Conservation (phyloP, 2,113 vertebrate genomes). For the Rhynchomys soricoides region DNA sequence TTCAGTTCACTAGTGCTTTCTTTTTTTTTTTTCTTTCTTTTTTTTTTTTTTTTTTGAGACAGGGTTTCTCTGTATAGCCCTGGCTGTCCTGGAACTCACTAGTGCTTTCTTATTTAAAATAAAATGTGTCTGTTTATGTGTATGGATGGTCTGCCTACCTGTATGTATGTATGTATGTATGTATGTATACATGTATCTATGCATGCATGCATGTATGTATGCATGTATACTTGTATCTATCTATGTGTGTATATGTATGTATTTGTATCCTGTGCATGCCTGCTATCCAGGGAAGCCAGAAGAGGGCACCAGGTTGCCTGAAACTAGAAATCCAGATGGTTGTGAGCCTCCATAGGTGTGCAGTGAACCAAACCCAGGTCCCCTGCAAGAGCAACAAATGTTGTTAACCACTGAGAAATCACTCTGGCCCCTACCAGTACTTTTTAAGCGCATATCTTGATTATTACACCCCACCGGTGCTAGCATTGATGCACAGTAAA, state of each 20-base stretch:
- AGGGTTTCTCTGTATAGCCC: too few species aligned
- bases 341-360: too few species aligned
- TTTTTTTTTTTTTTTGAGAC: too few species aligned
- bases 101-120: background rate
- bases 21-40: too few species aligned
- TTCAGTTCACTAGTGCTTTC: background rate
- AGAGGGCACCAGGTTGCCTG: background rate
- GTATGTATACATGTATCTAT: background rate
- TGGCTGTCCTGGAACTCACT: too few species aligned
- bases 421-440: too few species aligned
- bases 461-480: background rate
- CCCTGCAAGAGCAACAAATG: background rate
- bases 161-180: background rate
- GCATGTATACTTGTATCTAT: fast-evolving
- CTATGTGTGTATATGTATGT: background rate
- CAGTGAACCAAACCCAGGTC: background rate
- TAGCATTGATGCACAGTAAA: background rate
- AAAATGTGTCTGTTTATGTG: background rate
- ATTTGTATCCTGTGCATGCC: background rate
- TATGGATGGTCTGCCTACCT: background rate
- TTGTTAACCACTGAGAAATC: background rate
- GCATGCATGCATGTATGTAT: background rate
- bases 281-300: background rate
- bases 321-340: background rate
- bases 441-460: conserved; percentile 1